Conservation (phyloP, 2,113 vertebrate species). For the Nannobrachium achirus region DNA sequence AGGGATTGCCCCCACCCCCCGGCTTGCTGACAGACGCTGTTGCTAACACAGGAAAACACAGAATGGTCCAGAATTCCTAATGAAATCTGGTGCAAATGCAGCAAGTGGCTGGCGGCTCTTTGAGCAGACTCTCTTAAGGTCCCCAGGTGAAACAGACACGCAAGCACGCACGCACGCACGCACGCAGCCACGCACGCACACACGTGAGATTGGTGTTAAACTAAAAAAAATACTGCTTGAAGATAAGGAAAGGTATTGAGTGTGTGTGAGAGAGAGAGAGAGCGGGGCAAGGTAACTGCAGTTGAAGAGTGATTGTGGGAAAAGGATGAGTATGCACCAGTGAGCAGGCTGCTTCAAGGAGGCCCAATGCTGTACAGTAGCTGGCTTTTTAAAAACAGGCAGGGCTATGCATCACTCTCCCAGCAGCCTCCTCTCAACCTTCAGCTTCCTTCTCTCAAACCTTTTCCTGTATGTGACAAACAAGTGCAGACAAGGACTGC, state of each 20-base stretch:
- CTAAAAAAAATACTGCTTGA: background rate
- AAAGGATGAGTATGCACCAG: slow-evolving; percentile 46
- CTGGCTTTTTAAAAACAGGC: background rate
- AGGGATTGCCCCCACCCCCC: slow-evolving; percentile 27
- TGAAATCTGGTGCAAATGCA: slow-evolving; percentile 62
- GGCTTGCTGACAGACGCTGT: slow-evolving; percentile 45
- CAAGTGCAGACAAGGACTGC: background rate
- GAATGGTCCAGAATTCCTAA: slow-evolving; percentile 54
- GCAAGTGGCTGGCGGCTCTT: slow-evolving; percentile 53
- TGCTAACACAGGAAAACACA: slow-evolving; percentile 50
- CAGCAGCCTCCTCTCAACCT: slow-evolving; percentile 6
- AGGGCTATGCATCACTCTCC: slow-evolving; percentile 26
- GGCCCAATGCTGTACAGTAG: slow-evolving; percentile 15
- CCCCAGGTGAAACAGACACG: slow-evolving; percentile 37
- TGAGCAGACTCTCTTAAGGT: slow-evolving; percentile 52
- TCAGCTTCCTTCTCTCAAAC: too few relatives aligned
- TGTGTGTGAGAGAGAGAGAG: background rate
- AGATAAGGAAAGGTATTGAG: background rate
- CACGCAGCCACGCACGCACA: too few relatives aligned
- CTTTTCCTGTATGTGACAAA: background rate
- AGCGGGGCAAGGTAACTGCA: slow-evolving; percentile 38
- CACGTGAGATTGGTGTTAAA: background rate
- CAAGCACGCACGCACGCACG: too few relatives aligned
- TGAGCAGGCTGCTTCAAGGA: slow-evolving; percentile 32
- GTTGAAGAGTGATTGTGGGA: slow-evolving; percentile 27